phyloP scores from a whole-genome alignment of 2,888 invertebrate genomes.

The Eremobia ochroleuca region DNA sequence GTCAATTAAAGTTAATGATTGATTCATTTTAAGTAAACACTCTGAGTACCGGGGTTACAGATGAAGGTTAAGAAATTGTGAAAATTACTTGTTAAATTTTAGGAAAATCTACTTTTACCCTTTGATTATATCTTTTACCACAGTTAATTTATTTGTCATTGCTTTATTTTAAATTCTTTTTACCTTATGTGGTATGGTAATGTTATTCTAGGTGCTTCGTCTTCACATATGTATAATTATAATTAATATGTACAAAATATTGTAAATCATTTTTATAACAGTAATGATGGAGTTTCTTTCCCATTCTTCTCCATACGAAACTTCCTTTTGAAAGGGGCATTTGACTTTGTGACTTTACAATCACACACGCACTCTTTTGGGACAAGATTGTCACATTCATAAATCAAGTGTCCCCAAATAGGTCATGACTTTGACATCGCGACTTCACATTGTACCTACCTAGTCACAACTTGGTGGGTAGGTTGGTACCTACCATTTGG shows the following conservation, averaged over 20 bases:
- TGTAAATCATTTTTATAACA: background rate
- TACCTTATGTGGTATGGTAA: background rate
- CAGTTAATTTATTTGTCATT: no score
- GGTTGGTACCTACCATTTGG: background rate
- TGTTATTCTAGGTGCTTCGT: background rate
- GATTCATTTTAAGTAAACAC: no score
- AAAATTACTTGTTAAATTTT: background rate
- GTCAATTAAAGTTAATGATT: no score
- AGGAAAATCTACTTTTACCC: background rate
- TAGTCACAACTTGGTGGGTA: background rate
- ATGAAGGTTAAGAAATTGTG: conserved; percentile 20
- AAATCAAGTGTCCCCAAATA: background rate
- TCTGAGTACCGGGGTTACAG: no score
- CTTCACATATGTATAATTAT: background rate
- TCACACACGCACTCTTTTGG: background rate
- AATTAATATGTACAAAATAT: background rate
- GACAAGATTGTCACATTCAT: background rate
- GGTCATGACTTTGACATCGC: background rate
- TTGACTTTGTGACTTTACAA: background rate
- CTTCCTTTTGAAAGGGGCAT: no score
- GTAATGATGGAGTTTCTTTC: background rate
- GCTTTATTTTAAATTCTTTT: no score
- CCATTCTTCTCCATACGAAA: background rate
- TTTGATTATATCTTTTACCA: no score
- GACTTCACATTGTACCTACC: background rate